These are phyloP conservation scores for Sarcophaga carnaria DNA, from an alignment of 2,888 invertebrate species.

Conservation along the genomic window DNA sequence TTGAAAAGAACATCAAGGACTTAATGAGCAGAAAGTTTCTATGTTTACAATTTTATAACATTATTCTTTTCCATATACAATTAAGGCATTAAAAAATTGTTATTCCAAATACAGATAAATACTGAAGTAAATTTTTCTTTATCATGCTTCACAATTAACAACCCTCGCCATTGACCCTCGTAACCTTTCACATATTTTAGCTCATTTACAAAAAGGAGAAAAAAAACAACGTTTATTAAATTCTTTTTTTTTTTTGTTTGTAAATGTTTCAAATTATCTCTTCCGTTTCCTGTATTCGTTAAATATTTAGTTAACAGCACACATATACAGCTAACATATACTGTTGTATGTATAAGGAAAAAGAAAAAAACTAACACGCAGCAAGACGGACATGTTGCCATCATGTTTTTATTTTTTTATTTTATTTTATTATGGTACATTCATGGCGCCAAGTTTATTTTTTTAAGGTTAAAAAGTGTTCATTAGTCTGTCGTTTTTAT, in stretches of 20 bases:
- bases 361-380: not conserved
- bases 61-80: no score
- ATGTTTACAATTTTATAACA: no score
- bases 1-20: no score
- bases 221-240: not conserved
- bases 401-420: not conserved
- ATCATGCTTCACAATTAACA: no score
- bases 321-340: not conserved
- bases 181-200: not conserved
- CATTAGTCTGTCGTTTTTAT: not conserved
- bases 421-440: conserved; percentile 4
- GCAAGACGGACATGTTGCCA: not conserved
- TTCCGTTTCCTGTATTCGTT: conserved; percentile 64
- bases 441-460: conserved; percentile 31
- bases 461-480: not conserved
- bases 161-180: no score
- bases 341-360: no score
- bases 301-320: conserved; percentile 29
- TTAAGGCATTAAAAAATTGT: no score
- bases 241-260: not conserved
- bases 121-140: no score
- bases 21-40: no score
- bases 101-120: no score
- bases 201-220: not conserved
- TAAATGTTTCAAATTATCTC: conserved; percentile 33